These are phyloP conservation scores for Muscina levida DNA, from an alignment of 2,888 invertebrate genomes.

Conservation along the genomic window DNA sequence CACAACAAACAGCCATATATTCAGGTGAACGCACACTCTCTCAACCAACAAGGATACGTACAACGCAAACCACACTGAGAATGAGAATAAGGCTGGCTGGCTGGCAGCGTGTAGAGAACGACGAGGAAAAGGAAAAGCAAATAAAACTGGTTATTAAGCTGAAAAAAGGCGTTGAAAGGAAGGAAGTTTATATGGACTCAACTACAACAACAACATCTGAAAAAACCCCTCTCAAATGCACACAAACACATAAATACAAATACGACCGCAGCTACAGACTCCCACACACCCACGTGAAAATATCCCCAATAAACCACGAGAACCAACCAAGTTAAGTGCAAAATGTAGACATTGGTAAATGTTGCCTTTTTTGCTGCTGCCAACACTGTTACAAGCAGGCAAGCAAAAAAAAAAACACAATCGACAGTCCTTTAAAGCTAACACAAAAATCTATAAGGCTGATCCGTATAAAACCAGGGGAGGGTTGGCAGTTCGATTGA, in stretches of 20 bases:
- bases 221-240: conserved; percentile 11
- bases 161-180: conserved; percentile 50
- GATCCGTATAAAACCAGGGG: background rate
- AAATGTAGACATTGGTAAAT: conserved; percentile 50
- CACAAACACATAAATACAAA: conserved; percentile 10
- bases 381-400: no score
- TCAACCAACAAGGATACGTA: background rate
- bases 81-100: no score
- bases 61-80: background rate
- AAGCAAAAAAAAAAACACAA: conserved; percentile 24
- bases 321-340: conserved; percentile 38
- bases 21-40: conserved; percentile 11
- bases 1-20: conserved; percentile 26
- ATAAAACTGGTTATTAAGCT: conserved; percentile 41
- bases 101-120: background rate
- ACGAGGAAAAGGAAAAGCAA: conserved; percentile 23
- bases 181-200: conserved; percentile 32
- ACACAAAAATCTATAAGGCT: conserved; percentile 23
- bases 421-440: background rate
- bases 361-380: conserved; percentile 40
- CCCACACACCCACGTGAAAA: background rate
- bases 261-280: conserved; percentile 6
- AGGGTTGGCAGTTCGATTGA: background rate
- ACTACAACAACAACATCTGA: conserved; percentile 14
- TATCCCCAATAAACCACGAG: conserved; percentile 39